Base-by-base conservation (phyloP, 2,113 vertebrate genomes). In the Cygnus buccinator region DNA sequence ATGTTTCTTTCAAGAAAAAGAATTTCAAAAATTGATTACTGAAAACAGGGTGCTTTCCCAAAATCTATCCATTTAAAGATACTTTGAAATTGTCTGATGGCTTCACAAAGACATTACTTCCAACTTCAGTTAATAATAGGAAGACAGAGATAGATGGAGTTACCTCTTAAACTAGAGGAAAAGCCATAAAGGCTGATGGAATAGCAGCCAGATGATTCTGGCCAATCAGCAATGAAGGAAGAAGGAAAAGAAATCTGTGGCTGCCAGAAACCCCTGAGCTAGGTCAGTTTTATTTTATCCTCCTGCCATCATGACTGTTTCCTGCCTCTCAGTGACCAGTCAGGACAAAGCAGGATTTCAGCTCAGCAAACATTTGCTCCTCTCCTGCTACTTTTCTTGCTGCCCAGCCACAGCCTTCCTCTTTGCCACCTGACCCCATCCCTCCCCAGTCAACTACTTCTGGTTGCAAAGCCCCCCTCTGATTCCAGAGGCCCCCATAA, bases 241-340 rank as follows among this genome's bases (percentile, higher is more conserved):
- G 10, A 33, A 48, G 65, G 48, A 33, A 12, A 23, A 73, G 46
- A 0, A 0, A 2, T 3, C 48, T 16, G 48, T 3, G 41, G 35
- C 57, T 84, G 86, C 50, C 73, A 57, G 48, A 17, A 23, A 29
- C 21, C 52, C 59, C 65, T 3, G 5, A 11, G 43, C 37, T 62
- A 29, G 29, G 25, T 0, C 28, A 6, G 1, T 33, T 52, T 16
- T 21, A 57, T 48, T 46, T 41, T 20, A 3, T 5, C 33, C 58
- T 37, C 17, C 58, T 5, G 2, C 39, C 44, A n/a, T 1, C 2
- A 1, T 0, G 3, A 13, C n/a, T 9, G 22, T 6, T 67, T 23
- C 16, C 46, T 57, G 13, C 43, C 33, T 43, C 63, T 11, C 2
- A 0, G 15, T 10, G 57, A 14, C 5, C 1, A 4, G 55, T n/a